phyloP scores from a whole-genome alignment of 64 coral and sea anemone species.

The Actinia equina region DNA sequence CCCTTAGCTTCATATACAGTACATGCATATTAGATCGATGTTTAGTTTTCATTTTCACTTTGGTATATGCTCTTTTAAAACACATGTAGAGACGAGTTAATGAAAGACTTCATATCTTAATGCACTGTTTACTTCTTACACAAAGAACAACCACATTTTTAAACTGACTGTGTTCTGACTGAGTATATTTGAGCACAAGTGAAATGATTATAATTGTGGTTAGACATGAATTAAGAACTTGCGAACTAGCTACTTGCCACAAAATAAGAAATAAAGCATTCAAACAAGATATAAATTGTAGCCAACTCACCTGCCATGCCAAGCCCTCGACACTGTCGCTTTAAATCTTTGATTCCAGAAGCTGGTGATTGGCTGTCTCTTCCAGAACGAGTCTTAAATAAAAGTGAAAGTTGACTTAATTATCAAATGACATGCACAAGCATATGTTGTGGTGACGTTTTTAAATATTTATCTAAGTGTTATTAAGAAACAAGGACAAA shows the following conservation, averaged over 20 bases:
- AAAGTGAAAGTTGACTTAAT: background rate
- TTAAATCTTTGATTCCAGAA: conserved; percentile 77
- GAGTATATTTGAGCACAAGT: background rate
- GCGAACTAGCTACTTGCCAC: background rate
- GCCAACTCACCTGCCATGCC: conserved; percentile 78
- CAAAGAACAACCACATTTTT: background rate
- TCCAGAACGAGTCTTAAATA: background rate
- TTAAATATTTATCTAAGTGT: background rate
- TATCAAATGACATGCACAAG: background rate
- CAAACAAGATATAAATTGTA: background rate
- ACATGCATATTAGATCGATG: background rate
- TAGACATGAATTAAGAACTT: background rate
- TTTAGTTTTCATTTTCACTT: background rate
- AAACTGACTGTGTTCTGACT: background rate
- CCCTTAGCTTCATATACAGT: too few relatives aligned
- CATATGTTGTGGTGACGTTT: background rate
- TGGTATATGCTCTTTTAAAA: background rate
- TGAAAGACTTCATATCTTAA: background rate
- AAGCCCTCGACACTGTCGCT: conserved; percentile 85
- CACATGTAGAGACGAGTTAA: background rate
- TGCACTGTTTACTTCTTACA: background rate
- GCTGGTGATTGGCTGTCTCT: conserved; percentile 25
- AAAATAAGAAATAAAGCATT: background rate
- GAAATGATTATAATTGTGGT: background rate
- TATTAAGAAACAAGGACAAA: background rate